Conservation (phyloP, 2,888 invertebrate genomes). For the Aporophyla nigra region DNA sequence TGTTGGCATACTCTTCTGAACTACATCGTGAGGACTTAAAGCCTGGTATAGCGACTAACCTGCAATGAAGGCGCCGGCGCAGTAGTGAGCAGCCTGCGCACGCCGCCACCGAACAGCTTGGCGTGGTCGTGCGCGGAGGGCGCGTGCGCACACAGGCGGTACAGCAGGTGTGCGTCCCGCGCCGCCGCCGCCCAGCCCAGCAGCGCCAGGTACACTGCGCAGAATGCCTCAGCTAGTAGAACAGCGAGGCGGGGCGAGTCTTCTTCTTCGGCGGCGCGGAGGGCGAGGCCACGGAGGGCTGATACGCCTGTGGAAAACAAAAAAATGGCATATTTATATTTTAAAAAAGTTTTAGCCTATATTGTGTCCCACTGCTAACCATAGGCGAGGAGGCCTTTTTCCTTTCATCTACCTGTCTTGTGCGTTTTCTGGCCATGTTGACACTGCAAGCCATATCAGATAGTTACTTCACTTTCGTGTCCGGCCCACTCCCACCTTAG, state of each 20-base stretch:
- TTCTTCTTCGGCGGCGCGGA: constrained; percentile 98
- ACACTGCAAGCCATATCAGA: no score
- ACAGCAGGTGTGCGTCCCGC: constrained; percentile 98
- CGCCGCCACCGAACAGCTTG: constrained; percentile 97
- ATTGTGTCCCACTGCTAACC: no score
- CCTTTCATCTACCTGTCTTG: no score
- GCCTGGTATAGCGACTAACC: constrained; percentile 69
- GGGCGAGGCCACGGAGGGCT: constrained; percentile 96
- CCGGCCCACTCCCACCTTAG: no score
- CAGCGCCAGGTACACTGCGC: constrained; percentile 97
- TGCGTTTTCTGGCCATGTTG: no score
- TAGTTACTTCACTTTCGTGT: no score
- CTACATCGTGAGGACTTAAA: not conserved
- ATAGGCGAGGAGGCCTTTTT: no score
- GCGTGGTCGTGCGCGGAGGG: constrained; percentile 95
- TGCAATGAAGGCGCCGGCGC: constrained; percentile 90
- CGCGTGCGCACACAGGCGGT: constrained; percentile 95
- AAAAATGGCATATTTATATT: no score
- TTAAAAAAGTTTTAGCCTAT: no score
- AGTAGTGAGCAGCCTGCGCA: constrained; percentile 95
- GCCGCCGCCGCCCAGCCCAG: constrained; percentile 98
- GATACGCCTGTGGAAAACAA: constrained; percentile 93
- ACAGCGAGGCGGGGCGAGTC: constrained; percentile 98
- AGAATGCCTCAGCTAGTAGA: constrained; percentile 97
- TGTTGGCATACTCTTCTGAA: not conserved